A percentile compares a stretch with the other conserved stretches of the same genome.
Evolutionary conservation across 2,888 invertebrate species (phyloP).

Genomic region (Xylophagus ater): DNA sequence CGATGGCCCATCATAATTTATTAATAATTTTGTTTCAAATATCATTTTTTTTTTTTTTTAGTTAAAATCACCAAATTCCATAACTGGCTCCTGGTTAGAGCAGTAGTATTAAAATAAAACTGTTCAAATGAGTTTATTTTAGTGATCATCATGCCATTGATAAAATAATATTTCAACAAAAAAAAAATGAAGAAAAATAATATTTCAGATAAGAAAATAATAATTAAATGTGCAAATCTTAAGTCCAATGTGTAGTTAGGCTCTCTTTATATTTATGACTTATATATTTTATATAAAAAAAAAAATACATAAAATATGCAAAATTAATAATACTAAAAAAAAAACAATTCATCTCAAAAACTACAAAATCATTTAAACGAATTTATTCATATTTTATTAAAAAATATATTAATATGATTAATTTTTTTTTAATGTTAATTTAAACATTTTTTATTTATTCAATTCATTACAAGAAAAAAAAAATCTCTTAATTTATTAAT

Average conservation of each 20-base stretch:
- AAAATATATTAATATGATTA: too few species aligned
- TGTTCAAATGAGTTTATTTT: background rate
- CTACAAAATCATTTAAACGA: background rate
- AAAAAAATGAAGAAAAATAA: background rate
- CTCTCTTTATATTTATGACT: constrained; percentile 17
- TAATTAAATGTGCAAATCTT: constrained; percentile 12
- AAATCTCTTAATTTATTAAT: too few species aligned
- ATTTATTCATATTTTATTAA: too few species aligned
- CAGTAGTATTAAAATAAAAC: constrained; percentile 41
- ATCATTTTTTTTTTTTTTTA: constrained; percentile 18
- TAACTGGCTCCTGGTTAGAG: constrained; percentile 72
- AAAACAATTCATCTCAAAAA: background rate
- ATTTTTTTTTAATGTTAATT: too few species aligned
- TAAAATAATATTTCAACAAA: background rate
- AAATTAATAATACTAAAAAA: too few species aligned
- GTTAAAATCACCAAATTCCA: constrained; percentile 61
- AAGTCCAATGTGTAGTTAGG: constrained; percentile 17
- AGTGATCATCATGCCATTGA: constrained; percentile 9
- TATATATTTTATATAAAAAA: constrained; percentile 11
- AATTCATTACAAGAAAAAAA: too few species aligned
- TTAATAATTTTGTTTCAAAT: too few species aligned
- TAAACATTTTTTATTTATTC: too few species aligned
- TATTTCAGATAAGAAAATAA: background rate
- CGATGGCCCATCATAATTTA: too few species aligned
- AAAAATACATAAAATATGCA: background rate